Percentiles rank a stretch among this genome's conserved stretches.
phyloP scores from a whole-genome alignment of 92 coral and sea anemone species.

The Isaurus tuberculatus region DNA sequence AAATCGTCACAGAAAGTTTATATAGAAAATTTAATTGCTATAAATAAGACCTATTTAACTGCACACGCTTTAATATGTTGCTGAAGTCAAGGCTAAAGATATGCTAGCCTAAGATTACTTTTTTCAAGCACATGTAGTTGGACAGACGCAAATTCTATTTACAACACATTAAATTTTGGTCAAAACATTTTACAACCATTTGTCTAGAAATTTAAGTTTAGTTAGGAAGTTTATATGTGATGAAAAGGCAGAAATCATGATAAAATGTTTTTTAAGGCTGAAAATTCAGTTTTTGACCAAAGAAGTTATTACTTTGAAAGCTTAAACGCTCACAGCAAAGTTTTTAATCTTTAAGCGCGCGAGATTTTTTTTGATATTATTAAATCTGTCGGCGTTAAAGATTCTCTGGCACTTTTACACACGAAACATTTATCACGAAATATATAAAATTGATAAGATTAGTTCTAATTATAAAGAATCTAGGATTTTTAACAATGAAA shows the following conservation, averaged over 20 bases:
- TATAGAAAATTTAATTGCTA: background rate
- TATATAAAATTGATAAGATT: background rate
- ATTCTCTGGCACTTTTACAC: background rate
- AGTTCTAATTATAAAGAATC: too few species aligned
- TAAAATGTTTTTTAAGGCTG: background rate
- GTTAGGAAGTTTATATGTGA: background rate
- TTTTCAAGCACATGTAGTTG: background rate
- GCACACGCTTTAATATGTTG: background rate
- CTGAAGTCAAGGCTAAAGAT: too few species aligned
- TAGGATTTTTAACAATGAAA: too few species aligned
- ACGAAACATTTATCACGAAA: background rate
- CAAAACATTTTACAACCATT: background rate
- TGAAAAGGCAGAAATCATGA: too few species aligned
- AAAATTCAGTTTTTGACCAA: background rate
- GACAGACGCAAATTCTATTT: background rate
- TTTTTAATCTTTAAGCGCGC: background rate
- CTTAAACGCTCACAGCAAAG: slow-evolving; percentile 13
- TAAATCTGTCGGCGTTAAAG: background rate
- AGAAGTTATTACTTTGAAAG: background rate
- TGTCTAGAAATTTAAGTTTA: background rate
- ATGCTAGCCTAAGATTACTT: too few species aligned
- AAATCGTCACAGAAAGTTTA: slow-evolving; percentile 16
- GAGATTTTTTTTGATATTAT: background rate
- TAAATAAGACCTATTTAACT: slow-evolving; percentile 3
- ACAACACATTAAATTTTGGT: background rate